Evolutionary conservation across 2,888 invertebrate genomes (phyloP), one percentile per base, ranked within the genome.

Genomic region (Campaea margaritaria): DNA sequence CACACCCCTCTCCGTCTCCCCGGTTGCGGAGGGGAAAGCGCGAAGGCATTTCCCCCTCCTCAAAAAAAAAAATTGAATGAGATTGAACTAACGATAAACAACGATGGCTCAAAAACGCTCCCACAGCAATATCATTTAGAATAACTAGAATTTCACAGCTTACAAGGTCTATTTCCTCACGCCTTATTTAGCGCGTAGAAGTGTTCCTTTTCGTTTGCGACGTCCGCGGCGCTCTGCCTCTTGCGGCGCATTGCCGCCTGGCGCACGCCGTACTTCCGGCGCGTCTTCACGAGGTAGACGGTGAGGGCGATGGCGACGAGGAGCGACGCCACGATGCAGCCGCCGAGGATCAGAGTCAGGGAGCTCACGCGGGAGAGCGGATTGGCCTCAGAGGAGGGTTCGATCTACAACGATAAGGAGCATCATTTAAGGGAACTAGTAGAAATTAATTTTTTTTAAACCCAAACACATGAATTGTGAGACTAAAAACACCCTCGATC

Each of bases 121-220:
- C 12, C 36, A 12, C n/a, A 12, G n/a, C 1, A 36, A 31, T 31
- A 31, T 31, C 36, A 39, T 1, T 8, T 14, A 39, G 0, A 2
- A 14, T 27, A 28, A 42, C 15, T 31, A 39, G 28, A 49, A 49
- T 31, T n/a, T 50, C 50, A 51, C 52, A 31, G 49, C 38, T 39
- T 44, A 36, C 5, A 36, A 48, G 21, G 38, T 39, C 10, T n/a
- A 36, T 21, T 13, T 27, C 42, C 39, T 79, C 73, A 91, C 46
- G 80, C 78, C 68, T 79, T 86, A 72, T 91, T 91, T 10, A 91
- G 72, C 3, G 85, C 84, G 0, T 82, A 78, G 36, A 83, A 87
- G 61, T 86, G 86, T 54, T 91, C 91, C 46, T 84, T 87, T 2
- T 86, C 86, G 51, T 85, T 89, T 1, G 72, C 65, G 36, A 79